Percentiles rank a stretch among this genome's conserved stretches.
Evolutionary conservation across 2,888 invertebrate genomes (phyloP).

Genomic region (Drosophila longiperda): DNA sequence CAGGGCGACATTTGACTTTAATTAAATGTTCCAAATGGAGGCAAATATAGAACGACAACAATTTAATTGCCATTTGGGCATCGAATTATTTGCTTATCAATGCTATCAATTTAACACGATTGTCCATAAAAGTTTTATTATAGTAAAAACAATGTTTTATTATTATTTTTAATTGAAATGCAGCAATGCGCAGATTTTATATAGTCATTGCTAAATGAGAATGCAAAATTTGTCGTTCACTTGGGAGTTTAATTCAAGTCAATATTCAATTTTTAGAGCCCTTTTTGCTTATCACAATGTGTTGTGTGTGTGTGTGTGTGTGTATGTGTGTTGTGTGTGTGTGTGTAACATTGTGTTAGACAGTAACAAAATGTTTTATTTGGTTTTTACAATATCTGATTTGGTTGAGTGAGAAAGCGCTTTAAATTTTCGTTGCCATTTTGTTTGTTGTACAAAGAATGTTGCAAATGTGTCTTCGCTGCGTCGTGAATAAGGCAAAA

Average conservation of each 20-base stretch:
- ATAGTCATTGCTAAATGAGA: not conserved
- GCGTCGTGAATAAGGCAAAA: constrained; percentile 7
- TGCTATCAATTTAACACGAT: not conserved
- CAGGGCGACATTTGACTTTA: constrained; percentile 36
- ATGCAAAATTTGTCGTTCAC: not conserved
- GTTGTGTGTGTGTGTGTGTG: not conserved
- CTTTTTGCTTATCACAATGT: not conserved
- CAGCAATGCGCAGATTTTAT: not conserved
- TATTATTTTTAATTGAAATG: constrained; percentile 1
- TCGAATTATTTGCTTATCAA: not conserved
- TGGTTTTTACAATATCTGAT: constrained; percentile 11
- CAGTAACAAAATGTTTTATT: constrained; percentile 11
- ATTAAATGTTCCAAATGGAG: constrained; percentile 6
- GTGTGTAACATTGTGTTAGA: not conserved
- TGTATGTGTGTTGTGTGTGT: not conserved
- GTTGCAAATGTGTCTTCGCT: constrained; percentile 10
- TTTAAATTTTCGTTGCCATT: constrained; percentile 7
- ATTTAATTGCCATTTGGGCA: constrained; percentile 1
- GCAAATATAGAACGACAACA: not conserved
- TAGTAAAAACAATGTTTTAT: not conserved
- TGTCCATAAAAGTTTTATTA: not conserved
- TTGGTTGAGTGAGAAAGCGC: constrained; percentile 7
- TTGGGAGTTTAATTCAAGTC: not conserved
- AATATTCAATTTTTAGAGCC: not conserved
- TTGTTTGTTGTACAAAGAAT: not conserved